A percentile compares a stretch with the other conserved stretches of the same genome.
Conservation (phyloP, 2,797 vertebrate genomes). For the Pseudochirops corinnae region DNA sequence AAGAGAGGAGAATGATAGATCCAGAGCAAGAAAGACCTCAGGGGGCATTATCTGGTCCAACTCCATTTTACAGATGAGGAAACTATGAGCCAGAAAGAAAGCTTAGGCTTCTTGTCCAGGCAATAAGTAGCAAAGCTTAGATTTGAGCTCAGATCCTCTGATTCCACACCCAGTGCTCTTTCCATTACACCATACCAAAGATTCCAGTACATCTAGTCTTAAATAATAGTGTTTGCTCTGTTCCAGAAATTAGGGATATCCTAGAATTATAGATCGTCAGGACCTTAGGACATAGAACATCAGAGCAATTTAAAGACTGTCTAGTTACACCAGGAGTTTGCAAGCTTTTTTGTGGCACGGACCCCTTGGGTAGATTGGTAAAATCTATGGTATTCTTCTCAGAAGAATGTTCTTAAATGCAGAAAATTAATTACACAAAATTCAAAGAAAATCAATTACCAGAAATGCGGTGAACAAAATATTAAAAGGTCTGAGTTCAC, state of each 20-base stretch:
- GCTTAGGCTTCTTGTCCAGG: not conserved
- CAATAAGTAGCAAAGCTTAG: not conserved
- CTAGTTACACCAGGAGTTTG: not conserved
- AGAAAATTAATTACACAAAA: not conserved
- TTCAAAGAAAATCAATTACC: no score
- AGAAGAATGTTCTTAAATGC: not conserved
- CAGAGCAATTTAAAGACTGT: not conserved
- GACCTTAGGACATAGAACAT: not conserved
- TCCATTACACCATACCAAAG: not conserved
- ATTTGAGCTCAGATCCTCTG: not conserved
- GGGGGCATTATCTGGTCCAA: not conserved
- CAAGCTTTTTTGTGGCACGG: not conserved
- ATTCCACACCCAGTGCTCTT: not conserved
- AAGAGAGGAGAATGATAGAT: not conserved
- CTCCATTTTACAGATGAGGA: not conserved
- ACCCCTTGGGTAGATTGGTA: not conserved
- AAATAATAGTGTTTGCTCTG: not conserved
- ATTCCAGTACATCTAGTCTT: not conserved
- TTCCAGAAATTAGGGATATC: not conserved
- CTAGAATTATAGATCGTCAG: not conserved
- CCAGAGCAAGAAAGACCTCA: not conserved
- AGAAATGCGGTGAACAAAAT: not conserved
- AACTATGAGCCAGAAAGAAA: not conserved
- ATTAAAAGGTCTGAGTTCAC: not conserved
- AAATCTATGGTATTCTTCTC: not conserved